phyloP scores from a whole-genome alignment of 1,140 invertebrate species.

The Penaeus chinensis region DNA sequence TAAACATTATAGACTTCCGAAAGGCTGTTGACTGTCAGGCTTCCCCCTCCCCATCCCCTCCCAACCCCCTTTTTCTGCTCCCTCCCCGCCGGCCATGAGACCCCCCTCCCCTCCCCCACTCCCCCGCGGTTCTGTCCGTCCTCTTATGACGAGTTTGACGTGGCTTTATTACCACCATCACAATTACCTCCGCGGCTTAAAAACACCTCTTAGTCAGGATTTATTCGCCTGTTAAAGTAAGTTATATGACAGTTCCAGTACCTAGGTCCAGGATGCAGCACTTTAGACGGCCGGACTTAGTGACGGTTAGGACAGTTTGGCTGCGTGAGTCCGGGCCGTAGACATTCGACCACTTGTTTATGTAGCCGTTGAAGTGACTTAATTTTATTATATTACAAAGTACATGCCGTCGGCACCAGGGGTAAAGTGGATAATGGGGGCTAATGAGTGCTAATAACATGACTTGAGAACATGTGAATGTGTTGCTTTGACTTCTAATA shows the following conservation, averaged over 20 bases:
- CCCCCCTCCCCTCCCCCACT: neutral
- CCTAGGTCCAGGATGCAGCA: conserved; percentile 22
- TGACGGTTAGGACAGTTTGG: too few species aligned
- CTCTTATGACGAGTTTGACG: conserved; percentile 38
- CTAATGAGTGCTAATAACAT: too few species aligned
- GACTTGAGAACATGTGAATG: too few species aligned
- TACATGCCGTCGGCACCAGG: too few species aligned
- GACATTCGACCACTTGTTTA: too few species aligned
- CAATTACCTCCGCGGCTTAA: conserved; percentile 46
- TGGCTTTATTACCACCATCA: conserved; percentile 36
- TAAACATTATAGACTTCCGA: conserved; percentile 42
- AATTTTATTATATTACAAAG: too few species aligned
- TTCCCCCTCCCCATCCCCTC: neutral
- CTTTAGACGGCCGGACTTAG: too few species aligned
- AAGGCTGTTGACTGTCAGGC: neutral
- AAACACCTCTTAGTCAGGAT: conserved; percentile 48
- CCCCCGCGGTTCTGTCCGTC: neutral
- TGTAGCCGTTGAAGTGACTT: too few species aligned
- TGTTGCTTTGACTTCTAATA: neutral
- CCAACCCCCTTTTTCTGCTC: neutral
- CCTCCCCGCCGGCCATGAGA: neutral
- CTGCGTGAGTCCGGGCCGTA: too few species aligned
- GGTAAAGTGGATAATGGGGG: too few species aligned
- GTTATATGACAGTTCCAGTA: conserved; percentile 47
- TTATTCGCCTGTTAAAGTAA: conserved; percentile 53